These are phyloP conservation scores for Ormyrus pomaceus DNA, from an alignment of 2,888 invertebrate genomes.

Conservation along the genomic window DNA sequence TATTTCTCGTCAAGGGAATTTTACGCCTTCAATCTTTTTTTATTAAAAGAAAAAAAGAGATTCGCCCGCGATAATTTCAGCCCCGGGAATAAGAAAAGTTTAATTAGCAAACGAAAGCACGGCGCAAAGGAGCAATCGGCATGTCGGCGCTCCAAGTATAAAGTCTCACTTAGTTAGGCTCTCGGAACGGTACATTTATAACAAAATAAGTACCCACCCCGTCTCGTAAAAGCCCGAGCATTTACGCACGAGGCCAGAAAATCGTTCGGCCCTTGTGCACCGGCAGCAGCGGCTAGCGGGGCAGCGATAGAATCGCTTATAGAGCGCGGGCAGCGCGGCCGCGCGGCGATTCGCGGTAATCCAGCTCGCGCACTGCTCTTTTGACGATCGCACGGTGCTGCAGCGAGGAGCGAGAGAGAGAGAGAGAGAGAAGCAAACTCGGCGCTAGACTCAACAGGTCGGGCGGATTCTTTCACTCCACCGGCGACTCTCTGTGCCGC, in stretches of 20 bases:
- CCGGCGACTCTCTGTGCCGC: neutral
- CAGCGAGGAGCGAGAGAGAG: conserved; percentile 13
- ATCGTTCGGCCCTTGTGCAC: neutral
- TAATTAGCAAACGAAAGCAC: neutral
- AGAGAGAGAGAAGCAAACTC: neutral
- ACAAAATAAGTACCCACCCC: too few relatives aligned
- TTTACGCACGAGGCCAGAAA: too few relatives aligned
- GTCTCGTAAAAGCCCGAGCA: too few relatives aligned
- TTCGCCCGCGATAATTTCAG: neutral
- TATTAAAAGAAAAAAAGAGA: neutral
- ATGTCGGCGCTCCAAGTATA: neutral
- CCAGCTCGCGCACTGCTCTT: conserved; percentile 32
- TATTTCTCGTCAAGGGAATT: too few relatives aligned
- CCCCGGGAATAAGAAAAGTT: too few relatives aligned
- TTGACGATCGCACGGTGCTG: conserved; percentile 32
- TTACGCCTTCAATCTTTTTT: neutral
- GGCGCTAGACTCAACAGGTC: conserved; percentile 51
- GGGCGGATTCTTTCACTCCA: conserved; percentile 23
- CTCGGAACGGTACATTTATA: too few relatives aligned
- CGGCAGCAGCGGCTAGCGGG: neutral
- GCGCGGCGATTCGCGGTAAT: conserved; percentile 24
- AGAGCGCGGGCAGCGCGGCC: neutral
- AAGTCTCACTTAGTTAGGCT: neutral
- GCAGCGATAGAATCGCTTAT: conserved; percentile 44
- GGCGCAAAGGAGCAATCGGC: neutral